Base-by-base conservation (phyloP, 2,888 invertebrate genomes). In the Endomychus coccineus region DNA sequence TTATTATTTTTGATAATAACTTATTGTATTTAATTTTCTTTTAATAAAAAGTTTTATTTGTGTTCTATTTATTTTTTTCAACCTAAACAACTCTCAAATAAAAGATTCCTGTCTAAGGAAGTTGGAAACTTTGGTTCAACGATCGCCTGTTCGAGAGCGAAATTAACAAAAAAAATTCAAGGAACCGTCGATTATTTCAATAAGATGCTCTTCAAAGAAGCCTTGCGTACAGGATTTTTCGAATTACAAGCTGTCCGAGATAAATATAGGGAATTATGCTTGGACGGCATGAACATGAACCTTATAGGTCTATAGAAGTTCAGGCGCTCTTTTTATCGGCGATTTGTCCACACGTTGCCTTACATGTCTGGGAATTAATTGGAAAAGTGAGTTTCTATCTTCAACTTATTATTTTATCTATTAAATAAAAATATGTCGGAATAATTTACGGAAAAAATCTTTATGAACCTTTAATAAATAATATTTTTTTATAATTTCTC, bases 281-380 rank as follows among this genome's bases (percentile, higher is more conserved):
- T 78, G 12, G 78, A 79, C 17, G 84, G 86, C 11, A 85, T 92
- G 83, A 86, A 91, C 58, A 70, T 67, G 12, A 79, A 81, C 27
- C 69, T 98, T 13, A 76, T 96, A 72, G 74, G 50, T 98, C 90
- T 59, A 87, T 97, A 44, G 83, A 85, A 56, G 71, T 81, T 2
- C 98, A 99, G 66, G 84, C 89, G 2, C 68, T 91, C 39, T 61
- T 98, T 9, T 70, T 99, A 52, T 78, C 90, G 10, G 98, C 98
- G 0, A 88, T 99, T 55, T 98, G 98, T 61, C 97, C 98, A 0
- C 98, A 99, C 60, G 80, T 96, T n/a, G 79, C 88, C 10, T 97
- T 99, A 62, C 79, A 94, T 61, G 82, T 98, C 13, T 97, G 96
- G 91, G 70, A 71, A 31, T 65, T 95, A 27, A 67, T 96, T 34